A percentile compares a stretch with the other conserved stretches of the same genome.
Evolutionary conservation across 2,797 vertebrate genomes (phyloP).

Genomic region (Gymnothorax reevesii): DNA sequence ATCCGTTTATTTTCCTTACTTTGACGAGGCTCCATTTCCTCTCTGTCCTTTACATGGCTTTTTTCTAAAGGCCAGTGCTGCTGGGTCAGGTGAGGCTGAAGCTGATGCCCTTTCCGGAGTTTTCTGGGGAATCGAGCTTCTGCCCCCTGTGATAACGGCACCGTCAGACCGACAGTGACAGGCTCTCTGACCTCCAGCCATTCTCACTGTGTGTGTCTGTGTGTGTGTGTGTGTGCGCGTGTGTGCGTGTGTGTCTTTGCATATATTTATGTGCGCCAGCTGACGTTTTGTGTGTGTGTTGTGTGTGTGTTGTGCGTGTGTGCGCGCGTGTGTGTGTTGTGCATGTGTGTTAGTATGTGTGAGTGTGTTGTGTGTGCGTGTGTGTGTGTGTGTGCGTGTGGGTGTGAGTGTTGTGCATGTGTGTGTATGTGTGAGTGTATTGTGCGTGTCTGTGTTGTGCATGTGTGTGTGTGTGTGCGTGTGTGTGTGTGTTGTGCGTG

Average conservation of each 20-base stretch:
- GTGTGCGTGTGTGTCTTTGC: too few species aligned
- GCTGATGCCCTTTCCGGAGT: not conserved
- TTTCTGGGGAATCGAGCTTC: not conserved
- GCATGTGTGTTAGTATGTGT: not conserved
- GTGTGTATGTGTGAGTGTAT: too few species aligned
- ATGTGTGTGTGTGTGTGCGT: too few species aligned
- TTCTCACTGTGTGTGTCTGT: constrained; percentile 34
- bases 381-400: not conserved
- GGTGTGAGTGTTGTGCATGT: too few species aligned
- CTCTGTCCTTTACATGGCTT: not conserved
- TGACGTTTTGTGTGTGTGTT: constrained; percentile 17
- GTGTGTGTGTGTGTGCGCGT: constrained; percentile 29
- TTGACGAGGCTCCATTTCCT: not conserved
- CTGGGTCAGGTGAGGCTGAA: not conserved
- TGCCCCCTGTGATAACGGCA: constrained; percentile 1
- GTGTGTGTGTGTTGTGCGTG: too few species aligned
- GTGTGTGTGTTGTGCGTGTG: constrained; percentile 24
- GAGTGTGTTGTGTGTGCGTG: not conserved
- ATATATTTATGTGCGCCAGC: constrained; percentile 11
- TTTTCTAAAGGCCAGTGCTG: not conserved
- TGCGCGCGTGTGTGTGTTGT: not conserved
- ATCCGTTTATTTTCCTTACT: not conserved
- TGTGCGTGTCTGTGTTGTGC: too few species aligned
- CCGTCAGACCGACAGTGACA: constrained; percentile 7
- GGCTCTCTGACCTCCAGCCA: not conserved